A percentile compares a stretch with the other conserved stretches of the same genome.
Conservation (phyloP, 2,888 invertebrate species). For the Charanyca ferruginea region DNA sequence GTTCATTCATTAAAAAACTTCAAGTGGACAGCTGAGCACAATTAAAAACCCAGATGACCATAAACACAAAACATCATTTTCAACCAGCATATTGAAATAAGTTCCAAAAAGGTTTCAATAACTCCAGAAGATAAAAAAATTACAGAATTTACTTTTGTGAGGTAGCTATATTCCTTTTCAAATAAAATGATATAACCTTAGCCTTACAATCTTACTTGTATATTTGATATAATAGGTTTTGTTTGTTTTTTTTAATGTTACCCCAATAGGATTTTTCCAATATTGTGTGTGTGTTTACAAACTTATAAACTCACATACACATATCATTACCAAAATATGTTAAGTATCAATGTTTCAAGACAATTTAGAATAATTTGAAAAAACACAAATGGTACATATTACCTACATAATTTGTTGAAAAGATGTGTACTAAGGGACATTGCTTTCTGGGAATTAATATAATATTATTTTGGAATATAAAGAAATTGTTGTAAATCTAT, state of each 20-base stretch:
- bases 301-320: too few relatives aligned
- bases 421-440: neutral
- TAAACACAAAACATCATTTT: constrained; percentile 9
- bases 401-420: neutral
- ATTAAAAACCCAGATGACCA: neutral
- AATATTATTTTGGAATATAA: neutral
- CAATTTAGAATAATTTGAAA: neutral
- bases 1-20: constrained; percentile 5
- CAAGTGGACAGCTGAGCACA: constrained; percentile 7
- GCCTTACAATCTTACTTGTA: too few relatives aligned
- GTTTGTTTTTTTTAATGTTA: too few relatives aligned
- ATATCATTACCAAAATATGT: too few relatives aligned
- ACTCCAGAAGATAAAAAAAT: neutral
- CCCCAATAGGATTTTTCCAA: too few relatives aligned
- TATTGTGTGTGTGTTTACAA: too few relatives aligned
- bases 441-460: neutral
- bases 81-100: neutral
- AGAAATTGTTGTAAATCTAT: neutral
- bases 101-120: constrained; percentile 23
- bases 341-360: too few relatives aligned
- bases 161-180: too few relatives aligned
- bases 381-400: neutral
- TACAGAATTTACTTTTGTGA: too few relatives aligned
- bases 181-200: too few relatives aligned
- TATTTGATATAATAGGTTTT: too few relatives aligned